A percentile compares a stretch with the other conserved stretches of the same genome.
Conservation (phyloP, 2,888 invertebrate genomes). For the Druceiella hillmani region DNA sequence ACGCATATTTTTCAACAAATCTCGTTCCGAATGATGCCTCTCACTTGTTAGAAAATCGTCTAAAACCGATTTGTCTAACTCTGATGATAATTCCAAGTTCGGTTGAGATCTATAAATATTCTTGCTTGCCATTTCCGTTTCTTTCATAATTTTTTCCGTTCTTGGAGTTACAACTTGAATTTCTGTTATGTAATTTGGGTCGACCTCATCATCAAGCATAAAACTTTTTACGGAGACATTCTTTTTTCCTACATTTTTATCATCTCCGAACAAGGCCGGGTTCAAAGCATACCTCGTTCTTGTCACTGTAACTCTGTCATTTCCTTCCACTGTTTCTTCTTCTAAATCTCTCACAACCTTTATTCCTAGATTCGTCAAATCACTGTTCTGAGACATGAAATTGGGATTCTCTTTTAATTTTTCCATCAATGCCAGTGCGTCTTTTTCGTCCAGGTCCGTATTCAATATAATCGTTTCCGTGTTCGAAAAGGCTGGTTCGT, state of each 20-base stretch:
- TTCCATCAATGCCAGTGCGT: constrained; percentile 44
- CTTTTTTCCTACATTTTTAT: constrained; percentile 16
- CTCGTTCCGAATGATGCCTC: constrained; percentile 34
- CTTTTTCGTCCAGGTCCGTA: constrained; percentile 42
- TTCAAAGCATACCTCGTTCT: constrained; percentile 46
- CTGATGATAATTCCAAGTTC: constrained; percentile 38
- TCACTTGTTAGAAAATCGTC: constrained; percentile 48
- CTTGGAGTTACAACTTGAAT: constrained; percentile 62
- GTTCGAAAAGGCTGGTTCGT: constrained; percentile 44
- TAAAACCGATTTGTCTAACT: constrained; percentile 42
- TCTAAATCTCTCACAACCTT: constrained; percentile 41
- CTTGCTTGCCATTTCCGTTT: constrained; percentile 30
- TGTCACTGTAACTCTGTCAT: constrained; percentile 36
- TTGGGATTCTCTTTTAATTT: constrained; percentile 44
- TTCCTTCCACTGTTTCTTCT: constrained; percentile 34
- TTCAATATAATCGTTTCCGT: constrained; percentile 52
- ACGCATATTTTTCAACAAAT: constrained; percentile 35
- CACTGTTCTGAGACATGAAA: constrained; percentile 45
- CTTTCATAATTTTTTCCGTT: constrained; percentile 34
- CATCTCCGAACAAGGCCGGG: constrained; percentile 36
- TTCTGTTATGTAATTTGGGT: constrained; percentile 63
- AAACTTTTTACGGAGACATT: constrained; percentile 24
- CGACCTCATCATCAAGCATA: constrained; percentile 17
- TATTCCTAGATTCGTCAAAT: constrained; percentile 41
- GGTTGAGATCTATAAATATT: constrained; percentile 40